phyloP scores from a whole-genome alignment of 2,888 invertebrate species.

The Eristalis arbustorum region DNA sequence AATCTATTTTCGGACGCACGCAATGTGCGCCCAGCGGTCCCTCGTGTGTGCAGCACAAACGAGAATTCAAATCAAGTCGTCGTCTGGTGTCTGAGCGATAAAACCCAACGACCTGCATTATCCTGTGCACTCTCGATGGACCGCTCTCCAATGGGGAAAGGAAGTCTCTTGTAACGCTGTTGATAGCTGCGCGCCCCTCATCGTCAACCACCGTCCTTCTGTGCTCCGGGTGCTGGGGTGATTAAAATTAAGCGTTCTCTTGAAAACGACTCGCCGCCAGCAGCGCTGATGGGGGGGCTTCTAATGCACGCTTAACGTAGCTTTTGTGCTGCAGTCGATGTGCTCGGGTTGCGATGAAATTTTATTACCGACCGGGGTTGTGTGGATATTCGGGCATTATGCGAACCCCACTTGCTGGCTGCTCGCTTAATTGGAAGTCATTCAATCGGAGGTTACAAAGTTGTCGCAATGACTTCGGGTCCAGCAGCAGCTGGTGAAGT shows the following conservation, averaged over 20 bases:
- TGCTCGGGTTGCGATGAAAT: constrained; percentile 6
- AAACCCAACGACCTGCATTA: constrained; percentile 45
- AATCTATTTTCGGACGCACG: constrained; percentile 50
- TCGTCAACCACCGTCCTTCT: background rate
- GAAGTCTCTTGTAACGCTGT: constrained; percentile 19
- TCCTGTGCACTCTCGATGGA: constrained; percentile 37
- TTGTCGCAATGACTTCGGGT: background rate
- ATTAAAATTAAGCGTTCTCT: constrained; percentile 63
- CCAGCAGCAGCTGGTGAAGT: background rate
- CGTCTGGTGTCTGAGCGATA: background rate
- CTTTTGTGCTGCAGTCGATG: constrained; percentile 9
- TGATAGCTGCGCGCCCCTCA: background rate
- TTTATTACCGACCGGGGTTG: constrained; percentile 4
- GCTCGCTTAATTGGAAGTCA: background rate
- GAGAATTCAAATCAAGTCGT: background rate
- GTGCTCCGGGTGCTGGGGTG: constrained; percentile 18
- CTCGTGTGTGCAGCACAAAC: background rate
- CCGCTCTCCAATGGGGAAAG: constrained; percentile 6
- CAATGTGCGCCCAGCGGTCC: background rate
- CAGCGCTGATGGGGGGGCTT: constrained; percentile 20
- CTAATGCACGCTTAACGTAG: constrained; percentile 36
- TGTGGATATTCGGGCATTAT: background rate
- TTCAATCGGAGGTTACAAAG: background rate
- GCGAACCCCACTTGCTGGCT: background rate
- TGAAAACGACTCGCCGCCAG: constrained; percentile 42